A percentile compares a stretch with the other conserved stretches of the same genome.
Conservation (phyloP, 2,797 vertebrate genomes). For the Siniperca obscura region DNA sequence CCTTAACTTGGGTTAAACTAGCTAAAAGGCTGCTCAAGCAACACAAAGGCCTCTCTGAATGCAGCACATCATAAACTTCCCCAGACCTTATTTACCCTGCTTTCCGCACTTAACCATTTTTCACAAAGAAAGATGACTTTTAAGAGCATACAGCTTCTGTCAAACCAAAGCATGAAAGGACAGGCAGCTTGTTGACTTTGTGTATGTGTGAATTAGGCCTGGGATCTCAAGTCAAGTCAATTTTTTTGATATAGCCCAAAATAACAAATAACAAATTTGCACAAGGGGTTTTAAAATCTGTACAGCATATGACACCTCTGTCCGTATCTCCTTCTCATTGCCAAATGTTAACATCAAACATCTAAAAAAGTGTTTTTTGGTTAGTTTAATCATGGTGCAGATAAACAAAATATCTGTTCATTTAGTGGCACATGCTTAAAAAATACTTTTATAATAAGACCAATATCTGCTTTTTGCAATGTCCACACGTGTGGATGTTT, state of each 20-base stretch:
- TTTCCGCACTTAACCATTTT: constrained; percentile 20
- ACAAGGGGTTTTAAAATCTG: too few species aligned
- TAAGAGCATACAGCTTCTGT: constrained; percentile 17
- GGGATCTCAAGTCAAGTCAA: not conserved
- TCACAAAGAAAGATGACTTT: constrained; percentile 22
- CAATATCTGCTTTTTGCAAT: not conserved
- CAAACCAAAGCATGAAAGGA: constrained; percentile 9
- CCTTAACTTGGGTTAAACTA: constrained; percentile 52
- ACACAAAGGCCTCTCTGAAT: constrained; percentile 22
- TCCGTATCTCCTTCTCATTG: not conserved
- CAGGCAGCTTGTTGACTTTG: constrained; percentile 46
- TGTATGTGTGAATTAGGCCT: constrained; percentile 26
- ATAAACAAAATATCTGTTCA: not conserved
- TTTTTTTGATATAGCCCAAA: not conserved
- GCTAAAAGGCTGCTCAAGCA: constrained; percentile 42
- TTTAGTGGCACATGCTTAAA: not conserved
- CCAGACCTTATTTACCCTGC: constrained; percentile 31
- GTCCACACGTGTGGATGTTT: not conserved
- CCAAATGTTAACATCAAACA: not conserved
- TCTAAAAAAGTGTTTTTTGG: not conserved
- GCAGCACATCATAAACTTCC: constrained; percentile 24
- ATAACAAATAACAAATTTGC: not conserved
- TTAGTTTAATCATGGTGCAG: not conserved
- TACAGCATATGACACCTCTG: not conserved
- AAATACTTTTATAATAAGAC: not conserved